Evolutionary conservation across 2,113 vertebrate genomes (phyloP), one percentile per base, ranked within the genome.

Genomic region (Centrocercus urophasianus): DNA sequence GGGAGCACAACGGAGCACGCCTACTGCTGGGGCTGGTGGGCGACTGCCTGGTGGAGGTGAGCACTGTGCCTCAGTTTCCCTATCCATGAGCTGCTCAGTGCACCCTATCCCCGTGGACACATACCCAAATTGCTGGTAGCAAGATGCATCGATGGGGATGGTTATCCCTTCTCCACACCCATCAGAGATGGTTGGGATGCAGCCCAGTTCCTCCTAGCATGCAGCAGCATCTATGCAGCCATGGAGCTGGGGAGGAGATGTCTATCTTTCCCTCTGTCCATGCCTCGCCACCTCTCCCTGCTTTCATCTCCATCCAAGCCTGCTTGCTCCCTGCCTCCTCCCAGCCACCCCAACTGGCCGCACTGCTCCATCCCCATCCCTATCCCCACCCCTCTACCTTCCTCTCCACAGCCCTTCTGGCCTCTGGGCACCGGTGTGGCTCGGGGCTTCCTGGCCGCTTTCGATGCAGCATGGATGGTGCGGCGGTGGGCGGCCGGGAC

Each of bases 11-110:
- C 5, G 98, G 98, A 24, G 94, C 86, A 89, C 97, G 96, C 8
- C 79, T 99, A 78, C 91, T 98, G 73, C 81, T 98, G 0, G 98
- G 95, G 67, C 98, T 99, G 67, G 99, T 99, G 75, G 99, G 99
- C 73, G 99, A 99, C 97, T 99, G 99, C 73, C 96, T 99, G 75
- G 98, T 99, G 93, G 99, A 99, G 98, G 99, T 99, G 97, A 94
- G 98, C 47, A 34, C 3, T 13, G 1, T 9, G 67, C 64, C 59
- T 75, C 42, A 13, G 21, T 42, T 71, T 86, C 71, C 67, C 59
- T 28, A 5, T 71, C 28, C 30, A n/a, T 10, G 34, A n/a, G 0
- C 36, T 50, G 38, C 43, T 42, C 7, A 0, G 40, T 8, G 71
- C 25, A 2, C 20, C 30, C 27, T 22, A 10, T n/a, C 38, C 54